phyloP scores from a whole-genome alignment of 2,888 invertebrate species.

The Parochlus steinenii region DNA sequence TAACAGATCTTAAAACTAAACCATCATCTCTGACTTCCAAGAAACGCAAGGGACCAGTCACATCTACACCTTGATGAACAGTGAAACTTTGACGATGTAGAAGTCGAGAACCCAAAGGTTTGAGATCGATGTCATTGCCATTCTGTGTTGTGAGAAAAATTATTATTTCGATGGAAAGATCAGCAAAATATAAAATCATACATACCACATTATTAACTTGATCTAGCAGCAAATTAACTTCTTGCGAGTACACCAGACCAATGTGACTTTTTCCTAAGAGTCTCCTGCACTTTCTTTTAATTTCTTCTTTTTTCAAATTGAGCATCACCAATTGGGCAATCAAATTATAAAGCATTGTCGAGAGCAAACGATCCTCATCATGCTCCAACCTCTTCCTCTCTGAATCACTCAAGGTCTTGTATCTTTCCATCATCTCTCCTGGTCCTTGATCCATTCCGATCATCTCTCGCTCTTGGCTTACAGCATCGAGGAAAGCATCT shows the following conservation, averaged over 20 bases:
- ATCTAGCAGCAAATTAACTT: constrained; percentile 91
- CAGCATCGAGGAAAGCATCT: constrained; percentile 80
- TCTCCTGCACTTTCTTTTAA: constrained; percentile 74
- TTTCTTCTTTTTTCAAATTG: constrained; percentile 65
- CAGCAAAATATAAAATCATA: constrained; percentile 15
- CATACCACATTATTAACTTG: constrained; percentile 84
- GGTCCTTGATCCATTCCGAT: constrained; percentile 99
- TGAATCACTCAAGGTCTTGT: constrained; percentile 81
- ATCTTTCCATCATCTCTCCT: constrained; percentile 97
- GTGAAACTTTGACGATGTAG: constrained; percentile 96
- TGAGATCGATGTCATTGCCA: constrained; percentile 94
- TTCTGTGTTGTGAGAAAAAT: constrained; percentile 41
- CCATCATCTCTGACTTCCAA: constrained; percentile 96
- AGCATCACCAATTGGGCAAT: constrained; percentile 92
- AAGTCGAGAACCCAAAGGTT: constrained; percentile 86
- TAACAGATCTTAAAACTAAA: constrained; percentile 61
- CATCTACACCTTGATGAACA: constrained; percentile 90
- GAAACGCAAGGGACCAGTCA: constrained; percentile 73
- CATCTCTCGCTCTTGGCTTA: constrained; percentile 89
- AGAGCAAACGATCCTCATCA: constrained; percentile 90
- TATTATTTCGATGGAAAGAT: not conserved
- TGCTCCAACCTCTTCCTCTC: constrained; percentile 90
- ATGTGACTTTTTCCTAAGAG: constrained; percentile 97
- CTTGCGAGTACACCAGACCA: constrained; percentile 91
- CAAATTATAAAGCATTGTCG: constrained; percentile 90